Evolutionary conservation across 2,888 invertebrate genomes (phyloP).

Genomic region (Lacanobia oleracea): DNA sequence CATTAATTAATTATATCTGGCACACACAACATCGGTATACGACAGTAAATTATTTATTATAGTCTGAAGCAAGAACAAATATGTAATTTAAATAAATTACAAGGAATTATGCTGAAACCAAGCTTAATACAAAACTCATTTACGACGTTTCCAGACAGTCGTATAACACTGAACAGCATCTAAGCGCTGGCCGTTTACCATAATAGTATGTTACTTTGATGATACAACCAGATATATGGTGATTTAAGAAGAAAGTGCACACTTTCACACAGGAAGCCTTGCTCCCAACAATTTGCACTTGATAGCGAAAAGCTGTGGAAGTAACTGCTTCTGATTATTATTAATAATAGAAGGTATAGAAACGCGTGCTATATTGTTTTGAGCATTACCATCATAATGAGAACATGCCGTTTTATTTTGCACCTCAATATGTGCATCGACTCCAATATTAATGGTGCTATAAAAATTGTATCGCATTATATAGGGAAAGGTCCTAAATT

Average conservation of each 20-base stretch:
- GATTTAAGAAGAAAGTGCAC: slow-evolving; percentile 69
- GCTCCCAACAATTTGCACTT: slow-evolving; percentile 71
- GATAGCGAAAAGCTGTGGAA: slow-evolving; percentile 57
- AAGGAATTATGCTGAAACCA: slow-evolving; percentile 10
- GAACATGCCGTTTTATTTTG: slow-evolving; percentile 34
- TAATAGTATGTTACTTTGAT: slow-evolving; percentile 62
- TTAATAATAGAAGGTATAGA: slow-evolving; percentile 73
- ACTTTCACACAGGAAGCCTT: slow-evolving; percentile 76
- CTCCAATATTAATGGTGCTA: slow-evolving; percentile 37
- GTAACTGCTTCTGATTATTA: slow-evolving; percentile 63
- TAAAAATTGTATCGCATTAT: slow-evolving; percentile 48
- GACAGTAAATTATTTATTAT: not conserved
- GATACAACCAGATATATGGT: slow-evolving; percentile 64
- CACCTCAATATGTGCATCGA: slow-evolving; percentile 38
- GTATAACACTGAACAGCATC: slow-evolving; percentile 28
- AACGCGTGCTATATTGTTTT: slow-evolving; percentile 47
- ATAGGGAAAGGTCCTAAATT: slow-evolving; percentile 46
- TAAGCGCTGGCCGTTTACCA: slow-evolving; percentile 54
- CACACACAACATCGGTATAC: not conserved
- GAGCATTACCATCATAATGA: slow-evolving; percentile 50
- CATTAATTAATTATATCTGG: not conserved
- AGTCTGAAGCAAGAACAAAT: not conserved
- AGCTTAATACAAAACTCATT: slow-evolving; percentile 21
- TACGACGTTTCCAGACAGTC: slow-evolving; percentile 24
- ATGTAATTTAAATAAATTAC: not conserved